Conservation (phyloP, 2,888 invertebrate genomes). For the Cosmia pyralina region DNA sequence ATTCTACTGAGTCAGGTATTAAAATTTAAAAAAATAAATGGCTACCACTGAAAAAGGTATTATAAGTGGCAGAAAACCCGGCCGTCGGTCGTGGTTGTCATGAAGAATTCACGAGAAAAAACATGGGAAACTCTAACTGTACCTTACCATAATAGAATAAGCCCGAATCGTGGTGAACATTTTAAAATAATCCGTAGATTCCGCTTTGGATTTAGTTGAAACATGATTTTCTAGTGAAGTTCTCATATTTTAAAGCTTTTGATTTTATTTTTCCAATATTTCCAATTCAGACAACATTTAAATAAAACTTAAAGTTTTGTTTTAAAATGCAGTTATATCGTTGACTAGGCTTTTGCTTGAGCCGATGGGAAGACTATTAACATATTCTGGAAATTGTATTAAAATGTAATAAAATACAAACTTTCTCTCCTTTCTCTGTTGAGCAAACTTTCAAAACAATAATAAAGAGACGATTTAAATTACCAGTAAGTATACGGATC, state of each 20-base stretch:
- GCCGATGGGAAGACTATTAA: not conserved
- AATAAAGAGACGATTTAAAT: not conserved
- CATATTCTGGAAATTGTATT: slow-evolving; percentile 15
- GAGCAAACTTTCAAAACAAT: slow-evolving; percentile 9
- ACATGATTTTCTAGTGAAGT: slow-evolving; percentile 5
- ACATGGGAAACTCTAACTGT: slow-evolving; percentile 22
- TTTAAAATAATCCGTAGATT: slow-evolving; percentile 32
- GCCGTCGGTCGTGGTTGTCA: slow-evolving; percentile 46
- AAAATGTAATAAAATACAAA: slow-evolving; percentile 23
- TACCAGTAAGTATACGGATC: not conserved
- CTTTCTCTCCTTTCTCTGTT: not conserved
- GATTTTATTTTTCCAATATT: not conserved
- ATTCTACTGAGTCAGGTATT: slow-evolving; percentile 6
- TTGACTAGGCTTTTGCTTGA: not conserved
- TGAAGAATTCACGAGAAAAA: slow-evolving; percentile 61
- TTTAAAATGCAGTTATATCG: too few relatives aligned
- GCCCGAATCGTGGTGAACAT: slow-evolving; percentile 17
- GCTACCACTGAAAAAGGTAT: slow-evolving; percentile 58
- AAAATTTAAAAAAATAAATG: slow-evolving; percentile 61
- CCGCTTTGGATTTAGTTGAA: slow-evolving; percentile 8
- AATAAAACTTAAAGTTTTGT: too few relatives aligned
- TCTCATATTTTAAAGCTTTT: not conserved
- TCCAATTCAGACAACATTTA: not conserved
- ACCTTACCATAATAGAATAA: slow-evolving; percentile 47
- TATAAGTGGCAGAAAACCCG: slow-evolving; percentile 62